Evolutionary conservation across 2,113 vertebrate genomes (phyloP).

Genomic region (chimpanzee (Pan troglodytes)): NHGRI_mPanTro3-v2.1_pri NC_072409.2:87420501-87421000

Average conservation of each 20-base stretch:
- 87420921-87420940: conserved; percentile 58
- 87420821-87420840: background rate
- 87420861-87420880: conserved; percentile 31
- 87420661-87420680: conserved; percentile 17
- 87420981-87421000: conserved; percentile 63
- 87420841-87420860: background rate
- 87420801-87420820: conserved; percentile 38
- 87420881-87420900: background rate
- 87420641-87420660: background rate
- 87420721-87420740: background rate
- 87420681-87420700: background rate
- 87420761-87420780: background rate
- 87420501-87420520: background rate
- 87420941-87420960: conserved; percentile 54
- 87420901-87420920: conserved; percentile 42
- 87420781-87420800: conserved; percentile 38
- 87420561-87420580: background rate
- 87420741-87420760: conserved; percentile 42
- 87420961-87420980: conserved; percentile 54
- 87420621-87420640: background rate
- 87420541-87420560: background rate
- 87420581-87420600: background rate
- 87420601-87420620: background rate
- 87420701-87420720: background rate
- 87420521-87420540: background rate